Evolutionary conservation across 2,888 invertebrate species (phyloP).

Genomic region (Callyntrura sp.): DNA sequence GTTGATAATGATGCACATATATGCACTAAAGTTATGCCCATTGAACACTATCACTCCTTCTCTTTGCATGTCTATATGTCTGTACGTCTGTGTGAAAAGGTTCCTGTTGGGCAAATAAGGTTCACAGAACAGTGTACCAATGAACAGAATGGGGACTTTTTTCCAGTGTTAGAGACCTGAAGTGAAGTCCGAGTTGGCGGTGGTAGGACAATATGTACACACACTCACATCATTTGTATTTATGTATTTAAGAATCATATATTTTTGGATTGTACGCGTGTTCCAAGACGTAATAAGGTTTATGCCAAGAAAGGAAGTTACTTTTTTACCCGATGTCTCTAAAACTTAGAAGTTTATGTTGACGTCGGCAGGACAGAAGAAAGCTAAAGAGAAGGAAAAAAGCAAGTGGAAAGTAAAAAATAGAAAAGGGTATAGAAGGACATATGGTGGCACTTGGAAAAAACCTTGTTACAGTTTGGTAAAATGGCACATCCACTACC

Average conservation of each 20-base stretch:
- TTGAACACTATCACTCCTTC: not conserved
- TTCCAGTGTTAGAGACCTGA: not conserved
- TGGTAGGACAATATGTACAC: not conserved
- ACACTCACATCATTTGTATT: not conserved
- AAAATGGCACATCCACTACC: constrained; percentile 45
- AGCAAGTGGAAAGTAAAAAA: constrained; percentile 33
- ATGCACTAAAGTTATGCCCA: constrained; percentile 31
- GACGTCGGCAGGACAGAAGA: constrained; percentile 40
- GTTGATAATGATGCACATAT: constrained; percentile 45
- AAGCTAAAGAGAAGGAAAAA: constrained; percentile 28
- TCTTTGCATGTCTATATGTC: not conserved
- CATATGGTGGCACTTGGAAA: constrained; percentile 65
- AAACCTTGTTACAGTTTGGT: constrained; percentile 44
- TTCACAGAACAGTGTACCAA: not conserved
- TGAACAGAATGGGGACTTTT: not conserved
- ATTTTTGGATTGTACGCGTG: constrained; percentile 11
- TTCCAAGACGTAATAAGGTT: constrained; percentile 55
- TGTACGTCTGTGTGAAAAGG: not conserved
- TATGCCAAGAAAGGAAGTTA: constrained; percentile 59
- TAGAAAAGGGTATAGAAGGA: constrained; percentile 62
- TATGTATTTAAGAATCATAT: not conserved
- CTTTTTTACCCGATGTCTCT: constrained; percentile 25
- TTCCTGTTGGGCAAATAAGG: no score
- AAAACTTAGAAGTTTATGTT: constrained; percentile 35
- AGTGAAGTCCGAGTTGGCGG: no score